Evolutionary conservation across 2,888 invertebrate genomes (phyloP).

Genomic region (Tricholauxania praeusta): DNA sequence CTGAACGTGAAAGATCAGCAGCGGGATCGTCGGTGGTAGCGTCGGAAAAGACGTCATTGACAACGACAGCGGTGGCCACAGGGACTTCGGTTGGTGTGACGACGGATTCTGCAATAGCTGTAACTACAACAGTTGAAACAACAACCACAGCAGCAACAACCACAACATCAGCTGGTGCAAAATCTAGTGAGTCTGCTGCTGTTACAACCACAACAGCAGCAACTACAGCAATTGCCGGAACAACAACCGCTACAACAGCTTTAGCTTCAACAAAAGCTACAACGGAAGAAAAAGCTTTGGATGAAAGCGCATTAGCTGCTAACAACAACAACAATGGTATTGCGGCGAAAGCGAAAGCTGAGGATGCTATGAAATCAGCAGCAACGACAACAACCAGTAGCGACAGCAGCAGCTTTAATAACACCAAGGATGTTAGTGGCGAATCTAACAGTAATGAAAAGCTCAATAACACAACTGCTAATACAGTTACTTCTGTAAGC

Average conservation of each 20-base stretch:
- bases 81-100: constrained; percentile 52
- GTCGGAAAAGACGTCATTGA: constrained; percentile 42
- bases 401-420: constrained; percentile 24
- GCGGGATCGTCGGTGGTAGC: constrained; percentile 46
- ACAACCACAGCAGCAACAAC: constrained; percentile 43
- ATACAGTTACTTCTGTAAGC: constrained; percentile 23
- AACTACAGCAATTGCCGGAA: constrained; percentile 29
- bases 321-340: constrained; percentile 51
- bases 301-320: constrained; percentile 44
- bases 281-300: constrained; percentile 46
- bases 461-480: constrained; percentile 34
- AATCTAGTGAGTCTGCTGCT: neutral
- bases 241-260: constrained; percentile 40
- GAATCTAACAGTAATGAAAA: constrained; percentile 39
- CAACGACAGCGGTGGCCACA: constrained; percentile 30
- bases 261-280: constrained; percentile 40
- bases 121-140: constrained; percentile 26
- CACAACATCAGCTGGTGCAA: constrained; percentile 43
- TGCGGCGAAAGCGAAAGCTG: constrained; percentile 49
- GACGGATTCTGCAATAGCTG: constrained; percentile 58
- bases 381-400: constrained; percentile 18
- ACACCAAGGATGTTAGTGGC: constrained; percentile 38
- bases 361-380: constrained; percentile 37
- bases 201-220: constrained; percentile 45
- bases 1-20: constrained; percentile 58